A percentile compares a stretch with the other conserved stretches of the same genome.
Evolutionary conservation across 2,113 vertebrate species (phyloP).

Genomic region (Dryoscopus gambensis): DNA sequence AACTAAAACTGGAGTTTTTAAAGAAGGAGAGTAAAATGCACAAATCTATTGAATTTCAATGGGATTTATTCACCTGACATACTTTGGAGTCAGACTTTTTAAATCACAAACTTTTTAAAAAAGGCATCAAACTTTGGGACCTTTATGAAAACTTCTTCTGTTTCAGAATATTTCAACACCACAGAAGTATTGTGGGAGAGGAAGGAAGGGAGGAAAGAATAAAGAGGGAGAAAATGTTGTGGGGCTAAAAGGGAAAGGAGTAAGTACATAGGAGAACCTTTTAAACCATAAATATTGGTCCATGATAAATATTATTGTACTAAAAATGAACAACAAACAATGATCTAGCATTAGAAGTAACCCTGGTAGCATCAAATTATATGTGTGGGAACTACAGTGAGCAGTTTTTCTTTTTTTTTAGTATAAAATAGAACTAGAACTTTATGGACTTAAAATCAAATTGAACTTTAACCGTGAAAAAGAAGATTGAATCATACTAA

Average conservation of each 20-base stretch:
- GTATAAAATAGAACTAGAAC: background rate
- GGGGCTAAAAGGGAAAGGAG: background rate
- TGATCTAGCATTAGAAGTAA: background rate
- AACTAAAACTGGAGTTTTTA: background rate
- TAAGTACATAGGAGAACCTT: background rate
- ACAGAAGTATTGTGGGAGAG: background rate
- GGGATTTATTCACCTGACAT: background rate
- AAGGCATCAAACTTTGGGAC: background rate
- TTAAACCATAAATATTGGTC: background rate
- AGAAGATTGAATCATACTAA: background rate
- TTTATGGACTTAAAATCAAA: background rate
- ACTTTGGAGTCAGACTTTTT: background rate
- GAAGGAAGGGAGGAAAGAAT: background rate
- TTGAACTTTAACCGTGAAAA: background rate
- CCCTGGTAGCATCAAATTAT: background rate
- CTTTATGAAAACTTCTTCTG: background rate
- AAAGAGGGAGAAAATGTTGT: background rate
- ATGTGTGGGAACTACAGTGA: background rate
- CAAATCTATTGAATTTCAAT: background rate
- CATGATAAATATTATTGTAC: background rate
- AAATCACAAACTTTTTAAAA: background rate
- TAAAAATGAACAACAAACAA: background rate
- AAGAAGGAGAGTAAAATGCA: background rate
- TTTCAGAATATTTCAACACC: background rate
- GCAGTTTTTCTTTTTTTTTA: background rate